These are phyloP conservation scores for Apodemia mormo DNA, from an alignment of 2,888 invertebrate species.

Conservation along the genomic window DNA sequence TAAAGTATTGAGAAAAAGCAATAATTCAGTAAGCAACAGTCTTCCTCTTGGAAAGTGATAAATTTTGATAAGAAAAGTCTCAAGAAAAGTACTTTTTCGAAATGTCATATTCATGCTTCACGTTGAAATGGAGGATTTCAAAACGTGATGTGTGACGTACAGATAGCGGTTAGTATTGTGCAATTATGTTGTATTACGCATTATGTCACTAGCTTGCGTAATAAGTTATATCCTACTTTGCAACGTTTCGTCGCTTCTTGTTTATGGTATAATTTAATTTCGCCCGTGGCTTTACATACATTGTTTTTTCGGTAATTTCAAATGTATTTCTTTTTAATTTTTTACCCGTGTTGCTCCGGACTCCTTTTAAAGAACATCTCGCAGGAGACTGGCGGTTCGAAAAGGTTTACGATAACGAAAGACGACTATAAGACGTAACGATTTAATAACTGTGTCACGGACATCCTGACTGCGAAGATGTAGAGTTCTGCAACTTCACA, in stretches of 20 bases:
- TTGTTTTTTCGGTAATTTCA: neutral
- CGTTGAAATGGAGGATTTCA: neutral
- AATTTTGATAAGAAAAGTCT: neutral
- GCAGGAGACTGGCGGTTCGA: too few relatives aligned
- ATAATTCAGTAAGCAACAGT: too few relatives aligned
- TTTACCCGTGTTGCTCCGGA: too few relatives aligned
- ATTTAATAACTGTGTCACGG: too few relatives aligned
- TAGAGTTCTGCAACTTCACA: too few relatives aligned
- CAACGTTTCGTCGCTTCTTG: slow-evolving; percentile 13
- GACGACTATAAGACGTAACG: too few relatives aligned
- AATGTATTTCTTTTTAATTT: neutral
- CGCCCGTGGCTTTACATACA: neutral
- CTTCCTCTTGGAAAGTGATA: neutral
- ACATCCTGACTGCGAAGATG: too few relatives aligned
- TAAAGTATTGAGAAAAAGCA: too few relatives aligned
- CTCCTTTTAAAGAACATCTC: too few relatives aligned
- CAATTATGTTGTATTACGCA: slow-evolving; percentile 10
- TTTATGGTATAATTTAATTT: neutral
- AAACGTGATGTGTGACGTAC: slow-evolving; percentile 12
- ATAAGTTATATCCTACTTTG: slow-evolving; percentile 14
- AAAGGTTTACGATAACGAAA: too few relatives aligned
- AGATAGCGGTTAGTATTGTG: slow-evolving; percentile 13
- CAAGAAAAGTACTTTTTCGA: neutral
- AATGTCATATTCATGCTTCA: neutral
- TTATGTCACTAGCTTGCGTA: slow-evolving; percentile 15